Evolutionary conservation across 2,888 invertebrate species (phyloP), one percentile per base, ranked within the genome.

Genomic region (Cremastobaeus sp.): DNA sequence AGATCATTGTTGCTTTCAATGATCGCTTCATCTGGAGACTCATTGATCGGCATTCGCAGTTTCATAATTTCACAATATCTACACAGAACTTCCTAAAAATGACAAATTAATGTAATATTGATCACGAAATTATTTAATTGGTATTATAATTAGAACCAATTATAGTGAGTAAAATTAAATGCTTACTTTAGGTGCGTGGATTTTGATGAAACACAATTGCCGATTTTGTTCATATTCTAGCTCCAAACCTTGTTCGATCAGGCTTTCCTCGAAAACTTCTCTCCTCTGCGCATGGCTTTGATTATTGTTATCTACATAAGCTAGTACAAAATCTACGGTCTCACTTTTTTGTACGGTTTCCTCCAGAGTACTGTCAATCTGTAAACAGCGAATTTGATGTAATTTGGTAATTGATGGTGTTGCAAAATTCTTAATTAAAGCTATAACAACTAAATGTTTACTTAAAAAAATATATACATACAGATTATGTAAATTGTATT

Each of bases 51-150:
- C 90, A 95, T 90, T 83, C 93, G 90, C 28, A 95, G 89, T 86
- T 94, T 94, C 79, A 95, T 89, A 73, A 94, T 91, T 87, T 95
- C 95, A 28, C 93, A 92, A 85, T 94, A 94, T 77, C 93, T 89
- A 68, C 91, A 90, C 14, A 94, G 86, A 1, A 95, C 92, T 78
- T 93, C 92, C 82, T 84, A 50, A 1, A 68, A 35, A 52, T 45
- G 3, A n/a, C n/a, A n/a, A n/a, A n/a, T n/a, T n/a, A n/a, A n/a
- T n/a, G n/a, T n/a, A n/a, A 25, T 25, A 25, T 6, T 25, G 8
- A 6, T 6, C 4, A 25, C 25, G 8, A 25, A 25, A 25, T 6
- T 25, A 6, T 4, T 25, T 6, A 25, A 6, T 25, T 4, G 8
- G 4, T 8, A 8, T 25, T 25, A 25, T 8, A 25, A 25, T 6